Base-by-base conservation (phyloP, 1,140 invertebrate species). In the Zaprionus capensis region DNA sequence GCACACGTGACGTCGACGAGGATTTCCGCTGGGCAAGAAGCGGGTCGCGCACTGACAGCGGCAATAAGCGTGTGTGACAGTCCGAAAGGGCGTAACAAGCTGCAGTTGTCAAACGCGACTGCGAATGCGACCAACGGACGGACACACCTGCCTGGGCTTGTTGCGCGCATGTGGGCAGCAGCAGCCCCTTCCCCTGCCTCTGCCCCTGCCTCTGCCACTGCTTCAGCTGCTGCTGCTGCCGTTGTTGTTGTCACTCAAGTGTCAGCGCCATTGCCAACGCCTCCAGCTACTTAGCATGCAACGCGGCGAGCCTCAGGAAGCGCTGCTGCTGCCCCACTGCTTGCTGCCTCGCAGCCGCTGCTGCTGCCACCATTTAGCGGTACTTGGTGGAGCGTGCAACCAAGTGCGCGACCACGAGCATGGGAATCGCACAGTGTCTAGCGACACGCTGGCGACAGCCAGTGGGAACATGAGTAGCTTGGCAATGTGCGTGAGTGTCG, bases 271-370 rank as follows among this genome's bases (percentile, higher is more conserved):
- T 76, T 63, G 72, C 66, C 36, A 71, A 70, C 70, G 82, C 83
- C 83, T 74, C 49, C 72, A 68, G 78, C 84, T 87, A 78, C 71
- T 87, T 87, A 87, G 85, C 84, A 87, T 87, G 84, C 84, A 90
- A 76, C 66, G 81, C 84, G 72, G 49, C 68, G 53, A 73, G 81
- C 85, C 53, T 76, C 78, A 84, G 80, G 83, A 87, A 88, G 81
- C 78, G 62, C 63, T 63, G 71, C 44, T 55, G 46, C 31, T 79
- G 57, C 57, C 24, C 46, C 38, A 20, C 31, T 64, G 44, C 28
- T 80, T 22, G 22, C 22, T 22, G 22, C 22, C 22, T 2, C 22
- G 22, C 22, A 2, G 22, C 22, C 2, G 44, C 28, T 80, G 46
- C 38, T 49, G 38, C 38, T 87, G 83, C 66, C 64, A 81, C 81